Conservation (phyloP, 2,888 invertebrate species). For the Hemithea aestivaria region DNA sequence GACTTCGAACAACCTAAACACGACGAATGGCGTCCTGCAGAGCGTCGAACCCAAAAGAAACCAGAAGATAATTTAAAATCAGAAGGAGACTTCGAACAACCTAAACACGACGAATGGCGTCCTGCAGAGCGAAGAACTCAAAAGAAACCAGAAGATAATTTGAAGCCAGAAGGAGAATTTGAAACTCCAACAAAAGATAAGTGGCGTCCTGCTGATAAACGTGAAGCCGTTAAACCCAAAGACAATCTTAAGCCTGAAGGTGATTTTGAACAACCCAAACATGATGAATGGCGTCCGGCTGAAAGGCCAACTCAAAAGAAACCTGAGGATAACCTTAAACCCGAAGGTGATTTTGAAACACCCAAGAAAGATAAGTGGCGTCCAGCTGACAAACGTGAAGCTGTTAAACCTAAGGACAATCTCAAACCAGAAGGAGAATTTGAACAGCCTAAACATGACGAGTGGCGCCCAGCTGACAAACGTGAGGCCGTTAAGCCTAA, state of each 20-base stretch:
- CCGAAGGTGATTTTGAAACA: slow-evolving; percentile 74
- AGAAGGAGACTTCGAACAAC: slow-evolving; percentile 79
- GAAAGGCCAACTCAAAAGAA: slow-evolving; percentile 52
- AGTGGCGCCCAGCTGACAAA: slow-evolving; percentile 56
- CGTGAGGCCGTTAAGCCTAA: slow-evolving; percentile 54
- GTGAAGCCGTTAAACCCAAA: slow-evolving; percentile 49
- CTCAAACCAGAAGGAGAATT: slow-evolving; percentile 78
- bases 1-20: slow-evolving; percentile 63
- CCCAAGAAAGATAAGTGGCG: slow-evolving; percentile 37
- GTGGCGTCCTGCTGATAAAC: slow-evolving; percentile 58
- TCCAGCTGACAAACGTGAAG: slow-evolving; percentile 13
- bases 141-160: slow-evolving; percentile 54
- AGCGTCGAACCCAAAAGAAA: slow-evolving; percentile 33
- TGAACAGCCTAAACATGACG: slow-evolving; percentile 47
- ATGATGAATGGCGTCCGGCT: slow-evolving; percentile 52
- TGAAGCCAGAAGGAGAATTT: slow-evolving; percentile 76
- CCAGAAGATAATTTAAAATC: slow-evolving; percentile 77
- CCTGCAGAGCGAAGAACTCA: slow-evolving; percentile 47
- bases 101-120: slow-evolving; percentile 53
- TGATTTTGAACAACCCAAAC: slow-evolving; percentile 62
- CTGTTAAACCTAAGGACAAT: slow-evolving; percentile 55
- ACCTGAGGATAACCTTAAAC: slow-evolving; percentile 67
- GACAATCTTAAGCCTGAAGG: slow-evolving; percentile 78
- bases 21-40: slow-evolving; percentile 46
- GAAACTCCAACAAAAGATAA: slow-evolving; percentile 46